Evolutionary conservation across 2,888 invertebrate genomes (phyloP).

Genomic region (Deilephila porcellus): DNA sequence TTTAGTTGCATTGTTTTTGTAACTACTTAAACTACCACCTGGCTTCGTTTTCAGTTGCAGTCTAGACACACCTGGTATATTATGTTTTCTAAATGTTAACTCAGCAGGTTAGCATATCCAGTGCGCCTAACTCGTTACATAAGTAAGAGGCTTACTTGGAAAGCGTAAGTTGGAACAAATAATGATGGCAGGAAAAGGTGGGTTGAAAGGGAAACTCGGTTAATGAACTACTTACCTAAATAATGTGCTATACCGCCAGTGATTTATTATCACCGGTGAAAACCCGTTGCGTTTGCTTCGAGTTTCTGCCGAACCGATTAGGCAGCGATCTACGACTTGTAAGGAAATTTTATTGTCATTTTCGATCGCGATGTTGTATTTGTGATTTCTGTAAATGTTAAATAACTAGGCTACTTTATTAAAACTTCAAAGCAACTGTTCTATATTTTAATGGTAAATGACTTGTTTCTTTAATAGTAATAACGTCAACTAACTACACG

Average conservation of each 20-base stretch:
- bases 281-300: not conserved
- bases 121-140: constrained; percentile 32
- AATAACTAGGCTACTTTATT: no score
- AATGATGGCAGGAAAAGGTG: constrained; percentile 59
- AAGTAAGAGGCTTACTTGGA: constrained; percentile 55
- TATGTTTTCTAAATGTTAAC: not conserved
- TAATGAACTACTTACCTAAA: constrained; percentile 39
- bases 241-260: constrained; percentile 18
- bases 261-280: constrained; percentile 19
- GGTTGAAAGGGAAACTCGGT: constrained; percentile 47
- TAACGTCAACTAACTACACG: no score
- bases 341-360: not conserved
- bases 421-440: no score
- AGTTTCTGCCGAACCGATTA: constrained; percentile 1
- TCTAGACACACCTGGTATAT: no score
- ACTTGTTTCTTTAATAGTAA: no score
- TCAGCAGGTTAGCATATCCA: constrained; percentile 36
- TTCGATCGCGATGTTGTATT: no score
- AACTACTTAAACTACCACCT: no score
- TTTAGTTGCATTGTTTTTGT: no score
- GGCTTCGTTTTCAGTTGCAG: no score
- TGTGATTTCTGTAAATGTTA: no score
- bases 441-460: no score
- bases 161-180: constrained; percentile 63
- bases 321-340: not conserved